Percentiles rank a stretch among this genome's conserved stretches.
Evolutionary conservation across 2,888 invertebrate genomes (phyloP).

Genomic region (Sabellastarte sp.): DNA sequence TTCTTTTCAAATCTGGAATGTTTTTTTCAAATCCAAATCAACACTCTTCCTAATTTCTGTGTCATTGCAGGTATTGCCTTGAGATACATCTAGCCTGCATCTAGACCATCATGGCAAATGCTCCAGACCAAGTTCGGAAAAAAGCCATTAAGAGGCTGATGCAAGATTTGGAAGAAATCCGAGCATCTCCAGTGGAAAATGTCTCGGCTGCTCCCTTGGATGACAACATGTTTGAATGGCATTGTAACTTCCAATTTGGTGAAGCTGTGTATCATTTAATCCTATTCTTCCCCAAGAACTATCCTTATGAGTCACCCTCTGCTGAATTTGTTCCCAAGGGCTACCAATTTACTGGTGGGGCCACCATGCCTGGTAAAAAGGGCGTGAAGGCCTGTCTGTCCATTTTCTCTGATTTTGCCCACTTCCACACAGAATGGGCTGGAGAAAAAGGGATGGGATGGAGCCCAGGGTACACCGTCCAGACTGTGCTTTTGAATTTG

Average conservation of each 20-base stretch:
- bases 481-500: conserved; percentile 46
- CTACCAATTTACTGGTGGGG: conserved; percentile 43
- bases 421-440: conserved; percentile 46
- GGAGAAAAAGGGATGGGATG: conserved; percentile 43
- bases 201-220: conserved; percentile 46
- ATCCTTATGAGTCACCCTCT: conserved; percentile 45
- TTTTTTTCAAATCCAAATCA: no score
- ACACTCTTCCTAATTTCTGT: no score
- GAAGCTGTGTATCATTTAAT: conserved; percentile 44
- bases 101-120: neutral
- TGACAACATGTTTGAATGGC: conserved; percentile 48
- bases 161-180: conserved; percentile 39
- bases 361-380: conserved; percentile 43
- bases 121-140: conserved; percentile 19
- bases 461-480: conserved; percentile 48
- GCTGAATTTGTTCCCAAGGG: conserved; percentile 47
- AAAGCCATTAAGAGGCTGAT: conserved; percentile 43
- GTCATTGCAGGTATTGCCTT: no score
- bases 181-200: conserved; percentile 39
- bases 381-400: conserved; percentile 43
- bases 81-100: no score
- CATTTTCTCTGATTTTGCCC: conserved; percentile 48
- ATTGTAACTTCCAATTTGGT: conserved; percentile 45
- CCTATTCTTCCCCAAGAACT: conserved; percentile 41
- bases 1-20: no score